Conservation (phyloP, 2,888 invertebrate species). For the Macaria notata region DNA sequence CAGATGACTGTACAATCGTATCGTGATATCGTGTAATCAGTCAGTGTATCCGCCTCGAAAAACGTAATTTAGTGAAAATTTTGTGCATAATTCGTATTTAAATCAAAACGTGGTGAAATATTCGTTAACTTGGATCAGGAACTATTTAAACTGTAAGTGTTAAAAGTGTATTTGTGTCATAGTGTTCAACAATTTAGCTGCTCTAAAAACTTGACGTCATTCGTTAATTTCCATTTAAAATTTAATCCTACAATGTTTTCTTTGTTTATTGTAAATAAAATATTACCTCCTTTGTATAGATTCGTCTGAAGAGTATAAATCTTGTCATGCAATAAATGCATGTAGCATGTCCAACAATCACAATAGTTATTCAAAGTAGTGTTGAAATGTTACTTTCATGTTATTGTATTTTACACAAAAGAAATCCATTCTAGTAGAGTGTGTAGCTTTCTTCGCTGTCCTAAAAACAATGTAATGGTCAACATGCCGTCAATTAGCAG, state of each 20-base stretch:
- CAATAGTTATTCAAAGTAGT: slow-evolving; percentile 23
- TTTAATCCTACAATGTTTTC: slow-evolving; percentile 26
- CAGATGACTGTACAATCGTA: slow-evolving; percentile 76
- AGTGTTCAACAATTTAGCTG: slow-evolving; percentile 11
- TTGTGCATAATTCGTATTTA: slow-evolving; percentile 13
- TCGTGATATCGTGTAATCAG: slow-evolving; percentile 62
- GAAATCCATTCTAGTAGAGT: slow-evolving; percentile 23
- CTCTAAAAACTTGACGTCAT: slow-evolving; percentile 66
- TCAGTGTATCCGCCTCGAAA: slow-evolving; percentile 69
- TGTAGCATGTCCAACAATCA: slow-evolving; percentile 8
- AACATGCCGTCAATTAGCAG: slow-evolving; percentile 47
- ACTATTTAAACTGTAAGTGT: slow-evolving; percentile 31
- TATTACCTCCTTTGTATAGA: background rate
- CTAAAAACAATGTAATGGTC: slow-evolving; percentile 18
- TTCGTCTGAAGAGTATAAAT: slow-evolving; percentile 1
- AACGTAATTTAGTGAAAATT: slow-evolving; percentile 45
- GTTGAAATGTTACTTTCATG: slow-evolving; percentile 40
- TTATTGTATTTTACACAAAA: slow-evolving; percentile 51
- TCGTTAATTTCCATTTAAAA: slow-evolving; percentile 65
- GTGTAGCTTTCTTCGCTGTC: slow-evolving; percentile 18
- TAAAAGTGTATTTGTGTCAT: slow-evolving; percentile 11
- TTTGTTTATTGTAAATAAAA: slow-evolving; percentile 1
- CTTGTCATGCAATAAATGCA: background rate
- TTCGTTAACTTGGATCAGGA: slow-evolving; percentile 27
- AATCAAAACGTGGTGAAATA: slow-evolving; percentile 24